Percentiles rank a stretch among this genome's conserved stretches.
These are phyloP conservation scores for Corythaixoides concolor DNA, from an alignment of 2,113 vertebrate genomes.

Conservation along the genomic window DNA sequence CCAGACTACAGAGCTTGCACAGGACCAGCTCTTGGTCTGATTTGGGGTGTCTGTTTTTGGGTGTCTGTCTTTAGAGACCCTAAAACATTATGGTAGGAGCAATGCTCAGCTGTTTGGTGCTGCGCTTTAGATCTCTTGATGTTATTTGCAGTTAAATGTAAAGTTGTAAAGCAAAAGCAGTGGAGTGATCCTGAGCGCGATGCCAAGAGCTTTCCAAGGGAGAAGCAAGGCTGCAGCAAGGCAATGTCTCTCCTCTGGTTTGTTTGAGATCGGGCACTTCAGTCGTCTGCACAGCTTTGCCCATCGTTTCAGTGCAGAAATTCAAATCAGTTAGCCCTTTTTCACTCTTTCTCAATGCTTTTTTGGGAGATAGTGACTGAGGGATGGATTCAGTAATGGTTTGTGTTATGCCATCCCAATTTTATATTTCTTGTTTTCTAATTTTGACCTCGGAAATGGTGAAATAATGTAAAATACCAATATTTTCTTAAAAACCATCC, in stretches of 20 bases:
- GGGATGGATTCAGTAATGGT: background rate
- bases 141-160: background rate
- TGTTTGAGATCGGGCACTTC: background rate
- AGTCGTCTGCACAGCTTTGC: background rate
- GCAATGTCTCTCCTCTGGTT: accelerated
- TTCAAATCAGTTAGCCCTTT: background rate
- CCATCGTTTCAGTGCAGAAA: background rate
- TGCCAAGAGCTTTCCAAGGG: background rate
- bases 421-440: background rate
- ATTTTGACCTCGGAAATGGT: background rate
- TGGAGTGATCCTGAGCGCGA: accelerated
- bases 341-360: background rate
- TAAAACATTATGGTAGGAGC: accelerated
- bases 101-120: background rate
- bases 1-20: no score
- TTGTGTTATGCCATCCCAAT: background rate
- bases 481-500: background rate
- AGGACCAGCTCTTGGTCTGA: background rate
- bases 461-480: background rate
- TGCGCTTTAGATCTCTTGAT: background rate
- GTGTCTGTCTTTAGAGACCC: background rate
- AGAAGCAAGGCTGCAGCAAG: background rate
- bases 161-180: background rate
- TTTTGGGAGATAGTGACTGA: background rate
- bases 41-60: background rate